Evolutionary conservation across 37 sponge, comb jelly and placozoan species (phyloP), one percentile per base, ranked within the genome.

Genomic region (Diacarnus erythraeanus): DNA sequence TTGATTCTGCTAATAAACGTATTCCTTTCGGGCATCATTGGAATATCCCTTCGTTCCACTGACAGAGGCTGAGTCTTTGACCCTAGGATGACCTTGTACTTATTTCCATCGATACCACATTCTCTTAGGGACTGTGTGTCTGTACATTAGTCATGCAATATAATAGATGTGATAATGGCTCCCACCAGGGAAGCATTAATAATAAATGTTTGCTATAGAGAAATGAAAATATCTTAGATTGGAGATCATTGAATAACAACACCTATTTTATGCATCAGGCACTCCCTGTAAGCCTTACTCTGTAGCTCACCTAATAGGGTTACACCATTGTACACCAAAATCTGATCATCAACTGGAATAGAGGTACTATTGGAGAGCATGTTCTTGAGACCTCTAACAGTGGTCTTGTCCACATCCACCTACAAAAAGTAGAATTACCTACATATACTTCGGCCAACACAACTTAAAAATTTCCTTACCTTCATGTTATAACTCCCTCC

Each of bases 291-390:
- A n/a, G n/a, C n/a, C 51, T 47, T 12, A 15, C 6, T 27, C 21
- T 5, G 9, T 6, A 61, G 4, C 25, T 23, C 33, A 87, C 82
- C 87, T 76, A 34, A 21, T 34, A 87, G 71, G 1, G 77, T 42
- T 36, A 59, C 75, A 38, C 87, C 87, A 23, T 75, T 58, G 61
- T 59, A 76, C 0, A 87, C 56, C 20, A 87, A 56, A 23, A 44
- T 61, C 47, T 67, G 75, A 8, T 43, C 35, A 17, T 74, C 57
- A 20, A 57, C 59, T 59, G 70, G 68, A 10, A 59, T 27, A 27
- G 26, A 44, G 18, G 39, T 38, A 1, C 30, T 58, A 0, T 34
- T 37, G 22, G 71, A 69, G 1, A 87, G 10, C 17, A 76, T 31
- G 51, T 33, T 21, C 60, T 87, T 87, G 25, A 87, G 56, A 1